Conservation (phyloP, 2,888 invertebrate species). For the Acleris literana region DNA sequence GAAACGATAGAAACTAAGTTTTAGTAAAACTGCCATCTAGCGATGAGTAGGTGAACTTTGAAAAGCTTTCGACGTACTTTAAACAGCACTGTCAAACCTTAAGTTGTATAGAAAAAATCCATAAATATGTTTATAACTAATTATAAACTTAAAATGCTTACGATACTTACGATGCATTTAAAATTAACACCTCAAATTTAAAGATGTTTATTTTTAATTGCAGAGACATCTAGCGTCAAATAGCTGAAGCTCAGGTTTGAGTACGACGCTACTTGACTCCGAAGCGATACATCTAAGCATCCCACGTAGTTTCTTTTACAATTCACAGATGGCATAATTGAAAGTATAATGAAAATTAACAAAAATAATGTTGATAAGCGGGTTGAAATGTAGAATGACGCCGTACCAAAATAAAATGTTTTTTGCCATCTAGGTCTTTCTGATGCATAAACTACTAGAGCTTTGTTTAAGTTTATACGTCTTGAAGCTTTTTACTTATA, state of each 20-base stretch:
- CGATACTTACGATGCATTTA: not conserved
- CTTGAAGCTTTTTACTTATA: too few relatives aligned
- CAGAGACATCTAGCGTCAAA: slow-evolving; percentile 19
- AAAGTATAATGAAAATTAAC: not conserved
- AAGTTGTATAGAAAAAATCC: too few relatives aligned
- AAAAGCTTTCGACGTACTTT: not conserved
- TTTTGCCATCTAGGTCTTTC: too few relatives aligned
- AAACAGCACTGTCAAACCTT: not conserved
- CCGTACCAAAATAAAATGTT: too few relatives aligned
- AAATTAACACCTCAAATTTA: not conserved
- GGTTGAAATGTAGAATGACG: too few relatives aligned
- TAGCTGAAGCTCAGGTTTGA: slow-evolving; percentile 7
- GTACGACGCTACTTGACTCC: not conserved
- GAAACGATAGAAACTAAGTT: too few relatives aligned
- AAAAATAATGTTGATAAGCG: too few relatives aligned
- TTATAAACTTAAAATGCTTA: too few relatives aligned
- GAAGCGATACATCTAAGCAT: too few relatives aligned
- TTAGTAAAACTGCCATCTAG: slow-evolving; percentile 10
- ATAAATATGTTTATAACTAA: too few relatives aligned
- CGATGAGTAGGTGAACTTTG: slow-evolving; percentile 2
- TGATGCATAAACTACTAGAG: too few relatives aligned
- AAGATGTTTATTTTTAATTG: not conserved
- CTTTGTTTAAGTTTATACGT: too few relatives aligned
- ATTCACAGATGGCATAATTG: slow-evolving; percentile 16
- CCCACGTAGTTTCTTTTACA: slow-evolving; percentile 2